Evolutionary conservation across 2,113 vertebrate genomes (phyloP), one percentile per base, ranked within the genome.

Genomic region (Crypturellus undulatus): DNA sequence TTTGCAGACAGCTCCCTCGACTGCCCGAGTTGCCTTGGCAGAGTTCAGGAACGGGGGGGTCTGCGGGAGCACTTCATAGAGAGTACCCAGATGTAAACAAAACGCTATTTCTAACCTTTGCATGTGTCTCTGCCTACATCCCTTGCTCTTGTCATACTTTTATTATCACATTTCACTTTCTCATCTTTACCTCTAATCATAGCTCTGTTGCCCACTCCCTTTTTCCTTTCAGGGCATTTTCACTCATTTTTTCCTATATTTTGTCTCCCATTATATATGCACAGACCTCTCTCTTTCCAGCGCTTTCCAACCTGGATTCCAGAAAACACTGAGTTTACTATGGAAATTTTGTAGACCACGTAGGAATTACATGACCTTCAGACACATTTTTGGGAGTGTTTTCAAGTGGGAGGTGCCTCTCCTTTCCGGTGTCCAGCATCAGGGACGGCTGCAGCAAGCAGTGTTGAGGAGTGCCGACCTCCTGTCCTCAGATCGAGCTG

Each of bases 331-430:
- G 28, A 30, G 6, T 30, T 86, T 62, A 17, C 62, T 76, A 34
- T 45, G 69, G 85, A 78, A 81, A 65, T 76, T 62, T n/a, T 45
- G 34, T 28, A 68, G 93, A 84, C 85, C 85, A 84, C 92, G 90
- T 83, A 86, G 79, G 72, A 94, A 34, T 84, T 79, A 6, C 1
- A 9, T 54, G 86, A 94, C 73, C 92, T 73, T 58, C 5, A 79
- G 85, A 86, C 43, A 72, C 80, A 71, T 75, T 86, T 85, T 71
- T 59, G 69, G 84, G 84, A 85, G 40, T 24, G n/a, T 30, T 87
- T 79, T 84, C 78, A 54, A 69, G 56, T 0, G 1, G 85, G 68
- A 63, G 79, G n/a, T 60, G 75, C 70, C 76, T 95, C 72, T 83
- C 32, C 69, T 60, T 81, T 78, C 59, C 85, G 76, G 79, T 71